Conservation (phyloP, 2,113 vertebrate species). For the Halcyon malimbica region DNA sequence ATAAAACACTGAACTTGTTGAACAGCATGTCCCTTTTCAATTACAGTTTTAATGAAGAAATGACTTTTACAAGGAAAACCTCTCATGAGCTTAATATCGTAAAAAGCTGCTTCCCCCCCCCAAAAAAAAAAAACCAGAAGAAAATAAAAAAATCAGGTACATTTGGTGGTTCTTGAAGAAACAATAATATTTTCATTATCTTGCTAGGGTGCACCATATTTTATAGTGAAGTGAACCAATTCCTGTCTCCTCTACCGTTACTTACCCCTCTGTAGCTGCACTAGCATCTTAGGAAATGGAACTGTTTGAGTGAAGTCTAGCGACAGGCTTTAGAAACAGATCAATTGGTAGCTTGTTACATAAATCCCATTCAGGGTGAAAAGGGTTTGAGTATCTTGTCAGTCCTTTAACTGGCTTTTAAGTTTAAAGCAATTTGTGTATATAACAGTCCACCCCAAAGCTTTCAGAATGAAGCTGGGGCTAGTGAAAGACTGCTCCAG, state of each 20-base stretch:
- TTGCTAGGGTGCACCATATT: not conserved
- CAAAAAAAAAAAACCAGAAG: not conserved
- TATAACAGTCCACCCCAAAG: not conserved
- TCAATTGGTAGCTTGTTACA: not conserved
- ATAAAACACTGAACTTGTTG: conserved; percentile 28
- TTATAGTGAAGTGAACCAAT: not conserved
- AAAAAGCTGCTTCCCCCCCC: not conserved
- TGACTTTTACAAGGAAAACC: conserved; percentile 17
- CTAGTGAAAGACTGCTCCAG: not conserved
- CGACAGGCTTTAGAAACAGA: not conserved
- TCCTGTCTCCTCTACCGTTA: not conserved
- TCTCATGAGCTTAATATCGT: conserved; percentile 34
- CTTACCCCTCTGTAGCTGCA: not conserved
- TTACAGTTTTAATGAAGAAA: conserved; percentile 66
- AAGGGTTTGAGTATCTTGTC: not conserved
- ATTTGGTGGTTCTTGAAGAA: conserved; percentile 3
- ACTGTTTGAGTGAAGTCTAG: not conserved
- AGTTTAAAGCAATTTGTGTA: not conserved
- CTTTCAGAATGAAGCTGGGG: not conserved
- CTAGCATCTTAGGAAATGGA: not conserved
- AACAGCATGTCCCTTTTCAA: conserved; percentile 45
- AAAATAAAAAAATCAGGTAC: not conserved
- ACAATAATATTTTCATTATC: conserved; percentile 4
- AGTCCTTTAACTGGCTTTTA: not conserved
- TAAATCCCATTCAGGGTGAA: not conserved